phyloP scores from a whole-genome alignment of 2,113 vertebrate species.

The Coptodon rendalli region DNA sequence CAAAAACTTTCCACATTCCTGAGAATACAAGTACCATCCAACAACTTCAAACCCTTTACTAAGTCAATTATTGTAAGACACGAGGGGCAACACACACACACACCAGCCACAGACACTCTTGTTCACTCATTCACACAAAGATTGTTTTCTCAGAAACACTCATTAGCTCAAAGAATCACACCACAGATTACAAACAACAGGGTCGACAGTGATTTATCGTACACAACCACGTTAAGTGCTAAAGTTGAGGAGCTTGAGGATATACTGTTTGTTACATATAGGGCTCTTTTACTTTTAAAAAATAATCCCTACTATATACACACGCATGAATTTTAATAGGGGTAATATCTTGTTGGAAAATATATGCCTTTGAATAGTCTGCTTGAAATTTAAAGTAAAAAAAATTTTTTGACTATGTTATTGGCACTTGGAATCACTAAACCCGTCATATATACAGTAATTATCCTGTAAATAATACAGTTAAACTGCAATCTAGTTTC shows the following conservation, averaged over 20 bases:
- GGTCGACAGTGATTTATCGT: conserved; percentile 69
- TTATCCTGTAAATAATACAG: conserved; percentile 44
- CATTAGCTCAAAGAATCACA: conserved; percentile 48
- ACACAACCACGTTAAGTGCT: conserved; percentile 72
- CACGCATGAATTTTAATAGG: conserved; percentile 36
- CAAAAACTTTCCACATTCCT: conserved; percentile 65
- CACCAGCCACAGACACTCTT: neutral
- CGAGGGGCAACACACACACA: conserved; percentile 30
- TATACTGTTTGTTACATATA: conserved; percentile 65
- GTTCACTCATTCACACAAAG: conserved; percentile 24
- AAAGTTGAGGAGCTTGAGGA: conserved; percentile 59
- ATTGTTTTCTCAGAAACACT: conserved; percentile 53
- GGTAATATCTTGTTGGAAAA: conserved; percentile 65
- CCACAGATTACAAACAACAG: conserved; percentile 61
- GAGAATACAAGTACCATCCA: conserved; percentile 71
- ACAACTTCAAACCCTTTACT: conserved; percentile 63
- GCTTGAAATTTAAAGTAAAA: conserved; percentile 16
- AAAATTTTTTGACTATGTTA: conserved; percentile 19
- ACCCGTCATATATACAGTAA: conserved; percentile 55
- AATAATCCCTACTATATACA: conserved; percentile 71
- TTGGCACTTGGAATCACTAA: conserved; percentile 71
- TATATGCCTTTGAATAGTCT: conserved; percentile 62
- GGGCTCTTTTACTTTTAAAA: conserved; percentile 64
- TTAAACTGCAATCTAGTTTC: conserved; percentile 49
- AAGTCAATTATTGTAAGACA: conserved; percentile 66